Evolutionary conservation across 1,140 invertebrate genomes (phyloP).

Genomic region (Apis cerana): DNA sequence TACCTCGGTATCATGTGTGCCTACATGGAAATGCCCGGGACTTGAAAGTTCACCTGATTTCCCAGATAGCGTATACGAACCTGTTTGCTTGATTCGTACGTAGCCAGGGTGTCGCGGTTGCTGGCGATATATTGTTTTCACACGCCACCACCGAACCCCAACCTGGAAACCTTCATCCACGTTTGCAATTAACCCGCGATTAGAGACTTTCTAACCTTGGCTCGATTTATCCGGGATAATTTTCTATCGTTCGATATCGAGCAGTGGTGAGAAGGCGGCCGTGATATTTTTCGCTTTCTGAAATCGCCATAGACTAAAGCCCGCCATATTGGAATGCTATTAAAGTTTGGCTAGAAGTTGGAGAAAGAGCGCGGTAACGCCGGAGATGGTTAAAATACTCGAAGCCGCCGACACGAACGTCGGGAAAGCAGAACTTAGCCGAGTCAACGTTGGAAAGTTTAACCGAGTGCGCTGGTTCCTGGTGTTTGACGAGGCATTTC

Average conservation of each 20-base stretch:
- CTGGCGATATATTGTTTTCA: conserved; percentile 55
- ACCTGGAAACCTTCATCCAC: conserved; percentile 1
- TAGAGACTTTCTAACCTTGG: conserved; percentile 28
- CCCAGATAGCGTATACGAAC: conserved; percentile 42
- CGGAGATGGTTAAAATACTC: conserved; percentile 40
- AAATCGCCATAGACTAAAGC: not conserved
- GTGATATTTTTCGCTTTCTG: conserved; percentile 5
- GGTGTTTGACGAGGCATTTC: conserved; percentile 56
- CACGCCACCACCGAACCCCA: conserved; percentile 38
- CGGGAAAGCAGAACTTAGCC: conserved; percentile 41
- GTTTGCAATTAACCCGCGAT: conserved; percentile 21
- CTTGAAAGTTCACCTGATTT: conserved; percentile 58
- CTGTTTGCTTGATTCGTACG: conserved; percentile 35
- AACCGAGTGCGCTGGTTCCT: conserved; percentile 41
- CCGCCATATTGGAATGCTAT: conserved; percentile 10
- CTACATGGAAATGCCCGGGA: conserved; percentile 48
- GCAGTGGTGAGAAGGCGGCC: not conserved
- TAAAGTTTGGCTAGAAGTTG: conserved; percentile 28
- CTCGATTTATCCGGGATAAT: conserved; percentile 25
- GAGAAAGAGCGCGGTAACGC: conserved; percentile 16
- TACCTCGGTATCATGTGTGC: conserved; percentile 62
- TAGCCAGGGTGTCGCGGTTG: not conserved
- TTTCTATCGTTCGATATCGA: conserved; percentile 21
- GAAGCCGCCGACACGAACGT: conserved; percentile 43
- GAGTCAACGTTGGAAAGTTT: conserved; percentile 51